Conservation (phyloP, 2,797 vertebrate genomes). For the Sebastes dallii region DNA sequence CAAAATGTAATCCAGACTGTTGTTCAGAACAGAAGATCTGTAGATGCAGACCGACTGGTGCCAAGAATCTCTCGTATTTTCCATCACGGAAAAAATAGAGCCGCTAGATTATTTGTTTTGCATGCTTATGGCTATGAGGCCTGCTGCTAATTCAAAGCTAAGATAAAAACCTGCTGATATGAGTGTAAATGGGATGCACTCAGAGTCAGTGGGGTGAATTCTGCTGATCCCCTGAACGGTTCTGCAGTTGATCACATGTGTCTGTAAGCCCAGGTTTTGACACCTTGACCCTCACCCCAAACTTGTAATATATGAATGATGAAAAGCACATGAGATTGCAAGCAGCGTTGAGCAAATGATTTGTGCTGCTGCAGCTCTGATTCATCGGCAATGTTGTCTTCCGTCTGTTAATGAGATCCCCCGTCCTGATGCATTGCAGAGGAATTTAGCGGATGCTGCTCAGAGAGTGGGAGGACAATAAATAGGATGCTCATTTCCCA, state of each 20-base stretch:
- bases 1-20: conserved; percentile 74
- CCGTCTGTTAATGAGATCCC: conserved; percentile 19
- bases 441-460: conserved; percentile 62
- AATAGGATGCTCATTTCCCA: conserved; percentile 60
- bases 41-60: conserved; percentile 53
- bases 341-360: conserved; percentile 34
- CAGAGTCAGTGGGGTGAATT: conserved; percentile 25
- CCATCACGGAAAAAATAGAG: conserved; percentile 43
- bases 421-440: conserved; percentile 45
- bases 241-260: conserved; percentile 48
- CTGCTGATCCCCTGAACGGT: conserved; percentile 21
- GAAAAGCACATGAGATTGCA: conserved; percentile 42
- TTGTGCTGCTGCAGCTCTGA: conserved; percentile 12
- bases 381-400: conserved; percentile 56
- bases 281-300: conserved; percentile 50
- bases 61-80: conserved; percentile 56
- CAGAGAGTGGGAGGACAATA: conserved; percentile 50
- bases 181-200: conserved; percentile 28
- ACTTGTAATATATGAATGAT: conserved; percentile 40
- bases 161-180: conserved; percentile 52
- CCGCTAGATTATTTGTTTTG: conserved; percentile 53
- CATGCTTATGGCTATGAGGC: conserved; percentile 34
- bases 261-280: conserved; percentile 43
- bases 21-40: conserved; percentile 37
- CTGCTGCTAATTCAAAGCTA: conserved; percentile 52